Base-by-base conservation (phyloP, 1,140 invertebrate genomes). In the Drosophila persimilis region DNA sequence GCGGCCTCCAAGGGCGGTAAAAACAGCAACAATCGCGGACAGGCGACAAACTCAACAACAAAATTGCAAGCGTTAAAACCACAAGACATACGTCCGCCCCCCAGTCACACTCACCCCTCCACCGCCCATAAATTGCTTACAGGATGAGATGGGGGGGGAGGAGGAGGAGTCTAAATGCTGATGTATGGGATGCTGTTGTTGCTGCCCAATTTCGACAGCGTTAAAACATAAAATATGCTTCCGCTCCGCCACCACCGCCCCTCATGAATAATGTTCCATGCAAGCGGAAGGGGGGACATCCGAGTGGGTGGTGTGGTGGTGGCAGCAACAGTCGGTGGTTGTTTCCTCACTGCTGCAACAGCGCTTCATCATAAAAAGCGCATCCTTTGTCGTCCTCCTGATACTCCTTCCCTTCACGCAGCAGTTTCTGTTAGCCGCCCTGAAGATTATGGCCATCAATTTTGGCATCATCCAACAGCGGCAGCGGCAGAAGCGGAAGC, bases 211-310 rank as follows among this genome's bases (percentile, higher is more conserved):
- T 89, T 89, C 81, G 80, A 84, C 85, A 89, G 73, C 86, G 86
- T 85, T 89, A 89, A 89, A 89, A 85, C 86, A 89, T 89, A 89
- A 89, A 89, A 89, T 89, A 89, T 89, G 86, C 86, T 89, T 83
- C 80, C 77, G 66, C 65, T 86, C 55, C 63, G 46, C 20, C 39
- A 58, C 58, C 15, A 15, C 15, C 15, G 15, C 60, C 47, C 60
- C n/a, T 47, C 67, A 85, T 89, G 85, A 89, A 89, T 89, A 89
- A 89, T 89, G 85, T 85, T 81, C 73, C 60, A 9, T 75, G 84
- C 69, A 72, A 57, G 59, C 44, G 53, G 43, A 11, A 24, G 57
- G 50, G 54, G 54, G 31, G n/a, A 41, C 39, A 41, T 31, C 35
- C 5, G 9, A 41, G 73, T 74, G 72, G 71, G 54, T 74, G 72